phyloP scores from a whole-genome alignment of 2,113 vertebrate genomes.

The Ptilonorhynchus violaceus region DNA sequence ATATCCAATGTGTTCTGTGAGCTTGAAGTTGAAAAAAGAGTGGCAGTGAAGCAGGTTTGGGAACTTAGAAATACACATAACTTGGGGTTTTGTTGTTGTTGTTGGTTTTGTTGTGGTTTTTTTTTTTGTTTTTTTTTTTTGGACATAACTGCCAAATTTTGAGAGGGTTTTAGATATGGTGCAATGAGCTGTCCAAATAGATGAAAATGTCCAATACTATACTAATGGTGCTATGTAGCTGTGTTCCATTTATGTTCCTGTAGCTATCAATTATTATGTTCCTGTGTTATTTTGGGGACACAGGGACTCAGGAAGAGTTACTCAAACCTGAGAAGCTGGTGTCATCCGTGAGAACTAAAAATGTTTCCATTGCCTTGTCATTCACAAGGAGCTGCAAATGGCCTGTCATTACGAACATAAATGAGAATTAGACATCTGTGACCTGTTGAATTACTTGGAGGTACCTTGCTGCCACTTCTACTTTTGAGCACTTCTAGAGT shows the following conservation, averaged over 20 bases:
- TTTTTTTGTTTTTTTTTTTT: not conserved
- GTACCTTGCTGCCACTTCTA: not conserved
- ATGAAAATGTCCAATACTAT: not conserved
- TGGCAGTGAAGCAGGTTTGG: not conserved
- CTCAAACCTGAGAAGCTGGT: not conserved
- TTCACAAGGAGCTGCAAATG: not conserved
- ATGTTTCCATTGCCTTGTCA: not conserved
- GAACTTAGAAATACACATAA: not conserved
- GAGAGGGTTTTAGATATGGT: not conserved
- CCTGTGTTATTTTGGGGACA: not conserved
- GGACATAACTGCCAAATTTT: fast-evolving
- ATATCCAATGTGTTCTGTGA: not conserved
- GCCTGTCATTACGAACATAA: not conserved
- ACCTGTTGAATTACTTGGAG: not conserved
- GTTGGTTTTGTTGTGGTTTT: not conserved
- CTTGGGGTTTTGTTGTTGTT: too few species aligned
- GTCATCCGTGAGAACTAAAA: not conserved
- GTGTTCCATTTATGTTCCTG: not conserved
- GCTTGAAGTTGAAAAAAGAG: not conserved
- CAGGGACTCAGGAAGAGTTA: not conserved
- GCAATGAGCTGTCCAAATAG: not conserved
- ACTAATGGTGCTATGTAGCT: not conserved
- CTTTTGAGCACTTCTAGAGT: not conserved
- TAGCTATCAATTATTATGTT: not conserved
- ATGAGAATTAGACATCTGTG: not conserved